Base-by-base conservation (phyloP, 2,113 vertebrate species). In the Syrmaticus mikado region DNA sequence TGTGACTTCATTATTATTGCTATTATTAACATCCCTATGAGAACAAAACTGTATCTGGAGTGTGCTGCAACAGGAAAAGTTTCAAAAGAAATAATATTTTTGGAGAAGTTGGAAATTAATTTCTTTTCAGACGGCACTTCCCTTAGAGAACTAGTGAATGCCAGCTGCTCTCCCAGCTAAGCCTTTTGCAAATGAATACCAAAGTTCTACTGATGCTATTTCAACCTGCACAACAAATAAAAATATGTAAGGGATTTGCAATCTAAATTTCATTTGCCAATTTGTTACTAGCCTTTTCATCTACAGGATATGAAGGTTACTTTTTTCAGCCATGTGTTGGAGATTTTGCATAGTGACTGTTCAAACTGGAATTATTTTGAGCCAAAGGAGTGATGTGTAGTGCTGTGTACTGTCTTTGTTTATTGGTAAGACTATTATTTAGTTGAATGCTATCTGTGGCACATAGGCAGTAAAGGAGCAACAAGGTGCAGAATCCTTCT, bases 181-280 rank as follows among this genome's bases (percentile, higher is more conserved):
- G 64, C 82, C 79, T 85, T 83, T 80, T 80, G 62, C 82, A 77
- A 61, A 40, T 66, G 17, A 94, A 94, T 92, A 89, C 96, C 94
- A 92, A 96, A 95, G 91, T 83, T 92, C 55, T 14, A 82, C 60
- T 46, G 32, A 67, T 62, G 79, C 89, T 71, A 32, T 94, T 91
- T 82, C 83, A 77, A 78, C 50, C 64, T 91, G 82, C 90, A 71
- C 68, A 64, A 67, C 82, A 90, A 85, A 77, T 82, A 91, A 85
- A 95, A 73, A 73, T 48, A 11, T 4, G 0, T 64, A 36, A 92
- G 94, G 89, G 95, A 91, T 72, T 87, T 95, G 87, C 93, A 91
- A 92, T 94, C 85, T 50, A 6, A 71, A 72, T 82, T 73, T 77
- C 79, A 45, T 85, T 82, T 48, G 38, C 79, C 55, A 28, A 22